These are phyloP conservation scores for Sprattus sprattus DNA, from an alignment of 2,113 vertebrate genomes.

Conservation along the genomic window DNA sequence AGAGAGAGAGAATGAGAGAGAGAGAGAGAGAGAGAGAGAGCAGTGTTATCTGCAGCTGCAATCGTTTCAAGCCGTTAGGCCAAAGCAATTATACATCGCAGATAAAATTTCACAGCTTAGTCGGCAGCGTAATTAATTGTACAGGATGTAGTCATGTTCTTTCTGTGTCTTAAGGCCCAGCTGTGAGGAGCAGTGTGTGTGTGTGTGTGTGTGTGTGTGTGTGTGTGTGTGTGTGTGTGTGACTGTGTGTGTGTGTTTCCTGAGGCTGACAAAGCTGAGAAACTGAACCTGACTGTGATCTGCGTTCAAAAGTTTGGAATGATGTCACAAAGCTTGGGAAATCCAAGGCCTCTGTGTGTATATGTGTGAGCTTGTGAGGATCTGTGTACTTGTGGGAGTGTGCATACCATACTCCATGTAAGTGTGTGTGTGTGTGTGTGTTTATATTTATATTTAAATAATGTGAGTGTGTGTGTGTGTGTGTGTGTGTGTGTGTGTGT, in stretches of 20 bases:
- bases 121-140: constrained; percentile 48
- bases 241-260: neutral
- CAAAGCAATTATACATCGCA: constrained; percentile 35
- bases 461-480: neutral
- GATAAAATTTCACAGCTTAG: constrained; percentile 53
- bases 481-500: neutral
- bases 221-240: neutral
- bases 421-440: constrained; percentile 52
- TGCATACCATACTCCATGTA: constrained; percentile 57
- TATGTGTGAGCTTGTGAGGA: neutral
- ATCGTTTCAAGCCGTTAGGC: constrained; percentile 48
- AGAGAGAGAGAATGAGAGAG: neutral
- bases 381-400: neutral
- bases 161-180: constrained; percentile 57
- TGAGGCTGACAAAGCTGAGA: neutral
- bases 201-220: constrained; percentile 33
- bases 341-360: neutral
- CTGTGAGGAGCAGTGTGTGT: constrained; percentile 12
- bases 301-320: constrained; percentile 62
- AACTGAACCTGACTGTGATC: neutral
- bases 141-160: constrained; percentile 60
- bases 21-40: neutral
- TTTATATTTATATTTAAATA: neutral
- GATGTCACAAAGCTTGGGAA: neutral
- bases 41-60: constrained; percentile 49